Evolutionary conservation across 2,888 invertebrate species (phyloP), one percentile per base, ranked within the genome.

Genomic region (Cyrtodaria siliqua): DNA sequence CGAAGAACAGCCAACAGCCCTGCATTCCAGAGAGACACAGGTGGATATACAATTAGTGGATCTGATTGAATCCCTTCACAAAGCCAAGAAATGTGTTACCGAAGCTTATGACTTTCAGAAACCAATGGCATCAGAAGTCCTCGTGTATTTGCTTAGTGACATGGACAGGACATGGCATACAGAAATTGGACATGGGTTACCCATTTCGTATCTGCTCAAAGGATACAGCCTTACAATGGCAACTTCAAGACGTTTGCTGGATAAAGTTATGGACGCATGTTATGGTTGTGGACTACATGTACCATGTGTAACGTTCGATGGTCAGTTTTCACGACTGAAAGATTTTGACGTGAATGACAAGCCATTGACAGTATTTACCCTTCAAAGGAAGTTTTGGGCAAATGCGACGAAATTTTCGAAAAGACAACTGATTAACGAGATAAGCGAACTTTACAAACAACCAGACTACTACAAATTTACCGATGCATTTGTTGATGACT

Each of bases 121-220:
- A 26, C 55, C 53, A 16, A 49, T 44, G 12, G 62, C 70, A 26
- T 61, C 70, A 23, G 70, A 70, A 63, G 47, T 70, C 1, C 33
- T 63, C 2, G 50, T 63, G 16, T 50, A 49, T 26, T 33, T 70
- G 1, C 14, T 70, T 20, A 70, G 70, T 38, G 63, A 63, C 33
- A 40, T 70, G 56, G 62, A 63, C 24, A 44, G 70, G 29, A 27
- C 52, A 18, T 62, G 61, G 61, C n/a, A n/a, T n/a, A n/a, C 27
- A 70, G 61, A 61, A 57, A 47, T 63, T 27, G 55, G 61, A n/a
- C 72, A 72, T 33, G 59, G 63, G 24, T n/a, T 72, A 2, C 72
- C 72, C 1, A 44, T 72, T 14, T 29, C 66, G n/a, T 72, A 52
- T 42, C 38, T 63, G 2, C 59, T 40, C n/a, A 62, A 72, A 42